phyloP scores from a whole-genome alignment of 2,888 invertebrate species.

The Agrochola lota region DNA sequence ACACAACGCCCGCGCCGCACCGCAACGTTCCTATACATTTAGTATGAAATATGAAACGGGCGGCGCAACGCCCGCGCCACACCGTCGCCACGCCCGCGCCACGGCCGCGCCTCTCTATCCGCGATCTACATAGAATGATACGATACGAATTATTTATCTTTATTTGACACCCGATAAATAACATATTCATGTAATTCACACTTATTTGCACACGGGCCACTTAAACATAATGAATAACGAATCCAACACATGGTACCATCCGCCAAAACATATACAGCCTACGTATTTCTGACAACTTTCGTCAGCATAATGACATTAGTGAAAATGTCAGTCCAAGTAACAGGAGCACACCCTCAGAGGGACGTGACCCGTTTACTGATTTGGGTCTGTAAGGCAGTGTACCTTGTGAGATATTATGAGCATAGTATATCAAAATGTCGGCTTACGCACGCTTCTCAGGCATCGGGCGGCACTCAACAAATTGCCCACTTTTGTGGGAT shows the following conservation, averaged over 20 bases:
- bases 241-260: conserved; percentile 17
- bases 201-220: conserved; percentile 9
- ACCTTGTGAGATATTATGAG: conserved; percentile 78
- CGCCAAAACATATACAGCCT: conserved; percentile 33
- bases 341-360: conserved; percentile 73
- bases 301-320: conserved; percentile 82
- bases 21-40: no score
- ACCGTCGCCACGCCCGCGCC: no score
- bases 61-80: no score
- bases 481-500: conserved; percentile 80
- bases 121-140: background rate
- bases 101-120: no score
- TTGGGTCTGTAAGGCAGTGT: conserved; percentile 60
- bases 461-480: conserved; percentile 80
- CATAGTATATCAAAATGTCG: conserved; percentile 85
- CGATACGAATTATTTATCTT: conserved; percentile 15
- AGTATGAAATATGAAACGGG: no score
- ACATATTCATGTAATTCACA: conserved; percentile 30
- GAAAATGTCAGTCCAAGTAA: conserved; percentile 83
- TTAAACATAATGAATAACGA: conserved; percentile 36
- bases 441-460: conserved; percentile 73
- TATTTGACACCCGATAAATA: background rate
- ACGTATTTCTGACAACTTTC: conserved; percentile 71
- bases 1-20: no score
- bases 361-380: conserved; percentile 68